These are phyloP conservation scores for Dendroctonus valens DNA, from an alignment of 1,140 invertebrate genomes.

Conservation along the genomic window DNA sequence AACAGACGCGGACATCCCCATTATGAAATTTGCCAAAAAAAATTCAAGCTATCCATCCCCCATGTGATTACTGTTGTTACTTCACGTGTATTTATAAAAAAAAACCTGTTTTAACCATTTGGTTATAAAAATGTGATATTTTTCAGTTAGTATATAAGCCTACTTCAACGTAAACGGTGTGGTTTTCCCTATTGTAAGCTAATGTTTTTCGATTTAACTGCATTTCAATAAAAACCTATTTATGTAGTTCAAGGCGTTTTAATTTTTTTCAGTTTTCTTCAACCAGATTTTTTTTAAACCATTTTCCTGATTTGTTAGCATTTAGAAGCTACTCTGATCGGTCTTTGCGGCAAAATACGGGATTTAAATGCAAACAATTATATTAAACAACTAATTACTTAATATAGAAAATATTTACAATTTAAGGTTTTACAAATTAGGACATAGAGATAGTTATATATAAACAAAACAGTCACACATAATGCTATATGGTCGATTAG, in stretches of 20 bases:
- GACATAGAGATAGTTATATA: constrained; percentile 21
- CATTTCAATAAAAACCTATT: constrained; percentile 28
- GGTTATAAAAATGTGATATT: constrained; percentile 15
- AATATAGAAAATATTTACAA: constrained; percentile 33
- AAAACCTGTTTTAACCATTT: too few relatives aligned
- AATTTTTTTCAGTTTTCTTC: neutral
- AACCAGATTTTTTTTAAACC: too few relatives aligned
- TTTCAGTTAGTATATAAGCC: constrained; percentile 10
- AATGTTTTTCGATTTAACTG: constrained; percentile 18
- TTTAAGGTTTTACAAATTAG: constrained; percentile 31
- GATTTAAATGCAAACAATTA: constrained; percentile 34
- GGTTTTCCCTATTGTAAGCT: constrained; percentile 20
- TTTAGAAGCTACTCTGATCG: too few relatives aligned
- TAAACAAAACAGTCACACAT: constrained; percentile 29
- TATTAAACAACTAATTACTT: constrained; percentile 35
- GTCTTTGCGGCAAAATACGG: too few relatives aligned
- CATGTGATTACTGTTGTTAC: too few relatives aligned
- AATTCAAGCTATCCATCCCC: too few relatives aligned
- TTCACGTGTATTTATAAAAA: too few relatives aligned
- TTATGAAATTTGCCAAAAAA: too few relatives aligned
- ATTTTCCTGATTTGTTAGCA: too few relatives aligned
- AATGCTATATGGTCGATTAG: neutral
- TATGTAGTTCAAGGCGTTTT: neutral
- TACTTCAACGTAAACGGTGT: constrained; percentile 16
- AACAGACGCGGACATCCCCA: too few relatives aligned